Base-by-base conservation (phyloP, 1,140 invertebrate genomes). In the Monomorium pharaonis region DNA sequence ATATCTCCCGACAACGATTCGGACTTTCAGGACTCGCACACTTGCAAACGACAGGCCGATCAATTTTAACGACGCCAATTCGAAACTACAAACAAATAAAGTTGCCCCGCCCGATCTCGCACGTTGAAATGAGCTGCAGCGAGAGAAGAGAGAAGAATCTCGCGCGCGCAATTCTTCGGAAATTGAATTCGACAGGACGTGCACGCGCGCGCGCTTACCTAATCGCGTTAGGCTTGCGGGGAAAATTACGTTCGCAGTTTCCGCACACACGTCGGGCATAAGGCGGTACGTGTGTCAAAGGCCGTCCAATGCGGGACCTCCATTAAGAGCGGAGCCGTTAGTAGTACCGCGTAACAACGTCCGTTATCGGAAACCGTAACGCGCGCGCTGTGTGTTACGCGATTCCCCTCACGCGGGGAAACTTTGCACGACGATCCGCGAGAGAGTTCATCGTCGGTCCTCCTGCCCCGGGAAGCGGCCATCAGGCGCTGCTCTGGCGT, bases 181-280 rank as follows among this genome's bases (percentile, higher is more conserved):
- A 77, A 77, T 77, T 77, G 58, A 77, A 49, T 77, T 77, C 42
- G 42, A 77, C 63, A n/a, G 5, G 49, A 51, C 49, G 49, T 16
- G 44, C 58, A 18, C 49, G 42, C 56, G 16, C 37, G 24, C 1
- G 18, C n/a, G n/a, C n/a, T n/a, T n/a, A n/a, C 6, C 30, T 62
- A 77, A 63, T 63, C 42, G 24, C 75, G 14, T 77, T 63, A 77
- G 75, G 24, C 42, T 47, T 18, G 42, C 58, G 75, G n/a, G 42
- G 75, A 77, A 77, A 62, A 77, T 77, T 30, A 47, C 63, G 75
- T 77, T 24, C 37, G 58, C 37, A 77, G 58, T 77, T 77, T 62
- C 75, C 56, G 42, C 42, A 44, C 42, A 60, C 75, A 47, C 14
- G 10, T 27, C 7, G 21, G 49, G 21, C 9, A 51, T 12, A 42